Percentiles rank a stretch among this genome's conserved stretches.
Evolutionary conservation across 2,113 vertebrate species (phyloP).

Genomic region (Talpa occidentalis): DNA sequence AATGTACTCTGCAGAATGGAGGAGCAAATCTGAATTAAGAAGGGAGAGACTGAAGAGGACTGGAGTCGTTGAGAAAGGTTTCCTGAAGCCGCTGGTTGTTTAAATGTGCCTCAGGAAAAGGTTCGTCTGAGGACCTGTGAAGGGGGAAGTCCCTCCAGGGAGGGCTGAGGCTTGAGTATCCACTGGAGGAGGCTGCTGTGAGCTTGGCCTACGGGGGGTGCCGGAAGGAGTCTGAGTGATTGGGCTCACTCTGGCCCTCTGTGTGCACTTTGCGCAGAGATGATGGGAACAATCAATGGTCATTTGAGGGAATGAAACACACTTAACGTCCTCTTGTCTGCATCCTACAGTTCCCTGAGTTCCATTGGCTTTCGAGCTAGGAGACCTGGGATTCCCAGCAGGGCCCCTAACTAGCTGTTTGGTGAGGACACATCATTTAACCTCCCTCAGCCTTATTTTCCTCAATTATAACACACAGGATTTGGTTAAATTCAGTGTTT

Average conservation of each 20-base stretch:
- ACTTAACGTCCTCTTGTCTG: conserved; percentile 70
- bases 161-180: neutral
- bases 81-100: neutral
- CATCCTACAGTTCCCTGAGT: conserved; percentile 35
- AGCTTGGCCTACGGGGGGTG: neutral
- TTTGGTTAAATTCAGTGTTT: conserved; percentile 56
- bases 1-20: neutral
- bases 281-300: conserved; percentile 72
- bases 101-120: neutral
- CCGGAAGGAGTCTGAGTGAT: conserved; percentile 40
- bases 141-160: neutral
- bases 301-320: conserved; percentile 68
- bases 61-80: neutral
- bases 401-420: conserved; percentile 64
- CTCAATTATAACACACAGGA: conserved; percentile 40
- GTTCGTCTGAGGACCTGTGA: neutral
- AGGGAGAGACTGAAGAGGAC: neutral
- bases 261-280: neutral
- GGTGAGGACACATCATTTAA: conserved; percentile 17
- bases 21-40: neutral
- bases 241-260: conserved; percentile 65
- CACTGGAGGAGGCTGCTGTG: neutral
- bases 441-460: conserved; percentile 35
- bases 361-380: neutral
- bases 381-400: conserved; percentile 49